These are phyloP conservation scores for Xenotilapia longispinis DNA, from an alignment of 2,113 vertebrate genomes.

Conservation along the genomic window DNA sequence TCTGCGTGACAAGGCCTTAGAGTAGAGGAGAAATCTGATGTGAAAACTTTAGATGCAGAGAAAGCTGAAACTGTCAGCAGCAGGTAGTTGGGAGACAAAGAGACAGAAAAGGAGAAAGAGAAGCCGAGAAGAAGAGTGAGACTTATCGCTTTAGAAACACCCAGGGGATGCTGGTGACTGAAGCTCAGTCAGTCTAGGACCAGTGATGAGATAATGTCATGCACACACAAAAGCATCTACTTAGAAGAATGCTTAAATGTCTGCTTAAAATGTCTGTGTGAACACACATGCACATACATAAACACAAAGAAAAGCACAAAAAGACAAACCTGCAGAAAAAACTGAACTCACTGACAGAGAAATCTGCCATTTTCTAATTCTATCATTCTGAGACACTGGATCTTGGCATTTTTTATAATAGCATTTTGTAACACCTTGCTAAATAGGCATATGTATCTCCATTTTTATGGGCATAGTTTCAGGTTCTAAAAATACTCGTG, in stretches of 20 bases:
- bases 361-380: not conserved
- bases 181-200: constrained; percentile 1
- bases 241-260: not conserved
- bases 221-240: not conserved
- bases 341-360: not conserved
- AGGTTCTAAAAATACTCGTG: not conserved
- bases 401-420: not conserved
- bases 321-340: not conserved
- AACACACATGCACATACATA: not conserved
- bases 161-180: not conserved
- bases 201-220: not conserved
- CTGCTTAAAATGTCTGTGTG: not conserved
- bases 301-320: not conserved
- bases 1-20: not conserved
- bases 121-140: not conserved
- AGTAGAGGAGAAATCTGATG: not conserved
- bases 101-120: not conserved
- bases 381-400: not conserved
- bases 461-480: not conserved
- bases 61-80: not conserved
- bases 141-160: constrained; percentile 1
- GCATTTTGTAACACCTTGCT: not conserved
- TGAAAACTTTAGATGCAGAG: not conserved
- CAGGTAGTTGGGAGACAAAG: not conserved
- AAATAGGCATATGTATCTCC: not conserved